Base-by-base conservation (phyloP, 1,140 invertebrate species). In the Procambarus clarkii region DNA sequence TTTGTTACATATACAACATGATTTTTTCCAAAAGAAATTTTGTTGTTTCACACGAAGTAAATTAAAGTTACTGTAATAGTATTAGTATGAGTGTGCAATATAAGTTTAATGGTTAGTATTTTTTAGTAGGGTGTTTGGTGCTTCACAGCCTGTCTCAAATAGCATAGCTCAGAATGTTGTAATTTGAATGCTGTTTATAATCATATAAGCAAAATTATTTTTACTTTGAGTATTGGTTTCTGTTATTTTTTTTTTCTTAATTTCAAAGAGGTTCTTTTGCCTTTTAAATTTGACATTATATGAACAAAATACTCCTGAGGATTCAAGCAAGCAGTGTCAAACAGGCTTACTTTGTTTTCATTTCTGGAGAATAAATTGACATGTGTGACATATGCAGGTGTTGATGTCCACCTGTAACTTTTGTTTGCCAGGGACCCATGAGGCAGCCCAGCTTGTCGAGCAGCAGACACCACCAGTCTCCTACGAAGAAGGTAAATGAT, bases 381-480 rank as follows among this genome's bases (percentile, higher is more conserved):
- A 79, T 18, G 7, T 46, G 3, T 46, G 24, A 21, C 77, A 48
- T 18, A 46, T 48, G 45, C 77, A 79, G 77, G 24, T 48, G 15
- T 48, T 79, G 45, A 79, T 79, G 5, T 15, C 48, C 69, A 21
- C 15, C 24, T 77, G 9, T 78, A 78, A 64, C 46, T 71, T 11
- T 48, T 86, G 34, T 69, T 86, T 54, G 74, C 46, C 82, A 91
- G 90, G 90, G 90, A 91, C 90, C 90, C 90, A 86, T 91, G 90
- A 91, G 78, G 90, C 83, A 71, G 80, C 18, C 64, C 83, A 91
- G 77, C 76, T 69, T 69, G 24, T 54, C 46, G 83, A 91, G 83
- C 83, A 81, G 44, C 90, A 91, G 81, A 24, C 82, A 58, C 54
- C 50, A 15, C 54, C 83, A 58, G 58, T 80, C 84, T 79, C 90